A percentile compares a stretch with the other conserved stretches of the same genome.
Evolutionary conservation across 2,113 vertebrate species (phyloP).

Genomic region (Chascanopsetta lugubris): DNA sequence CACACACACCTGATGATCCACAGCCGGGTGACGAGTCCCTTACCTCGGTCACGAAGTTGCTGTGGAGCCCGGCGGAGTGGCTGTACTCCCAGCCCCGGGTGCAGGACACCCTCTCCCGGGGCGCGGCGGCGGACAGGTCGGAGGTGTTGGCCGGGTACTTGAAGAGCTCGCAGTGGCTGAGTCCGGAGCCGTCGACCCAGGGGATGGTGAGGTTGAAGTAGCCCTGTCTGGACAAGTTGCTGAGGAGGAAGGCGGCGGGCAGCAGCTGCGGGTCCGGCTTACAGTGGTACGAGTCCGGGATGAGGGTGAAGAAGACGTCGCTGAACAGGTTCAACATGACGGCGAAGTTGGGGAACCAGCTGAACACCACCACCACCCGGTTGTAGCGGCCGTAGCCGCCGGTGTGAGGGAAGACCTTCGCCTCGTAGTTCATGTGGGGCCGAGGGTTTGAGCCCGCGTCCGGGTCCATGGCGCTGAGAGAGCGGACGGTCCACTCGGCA

Average conservation of each 20-base stretch:
- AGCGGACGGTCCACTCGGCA: background rate
- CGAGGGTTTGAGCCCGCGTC: background rate
- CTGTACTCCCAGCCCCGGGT: conserved; percentile 82
- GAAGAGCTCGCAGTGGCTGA: conserved; percentile 78
- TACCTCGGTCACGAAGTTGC: conserved; percentile 87
- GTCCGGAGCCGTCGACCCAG: conserved; percentile 67
- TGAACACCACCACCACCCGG: conserved; percentile 76
- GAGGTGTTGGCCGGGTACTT: conserved; percentile 72
- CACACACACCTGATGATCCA: background rate
- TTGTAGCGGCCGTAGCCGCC: conserved; percentile 83
- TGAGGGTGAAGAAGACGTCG: conserved; percentile 76
- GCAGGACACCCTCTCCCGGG: conserved; percentile 75
- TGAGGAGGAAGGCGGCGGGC: conserved; percentile 71
- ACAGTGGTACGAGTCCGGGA: conserved; percentile 81
- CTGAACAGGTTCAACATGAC: conserved; percentile 81
- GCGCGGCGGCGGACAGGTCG: conserved; percentile 36
- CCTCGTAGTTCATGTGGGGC: conserved; percentile 76
- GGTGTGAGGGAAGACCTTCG: conserved; percentile 62
- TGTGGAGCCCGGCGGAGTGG: conserved; percentile 78
- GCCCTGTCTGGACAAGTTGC: conserved; percentile 69
- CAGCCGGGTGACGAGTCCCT: background rate
- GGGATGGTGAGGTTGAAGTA: conserved; percentile 81
- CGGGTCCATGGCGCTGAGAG: conserved; percentile 23
- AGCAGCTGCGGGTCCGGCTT: conserved; percentile 78
- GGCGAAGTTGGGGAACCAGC: conserved; percentile 82